Evolutionary conservation across 1,140 invertebrate species (phyloP), one percentile per base, ranked within the genome.

Genomic region (Sminthurides bifidus): DNA sequence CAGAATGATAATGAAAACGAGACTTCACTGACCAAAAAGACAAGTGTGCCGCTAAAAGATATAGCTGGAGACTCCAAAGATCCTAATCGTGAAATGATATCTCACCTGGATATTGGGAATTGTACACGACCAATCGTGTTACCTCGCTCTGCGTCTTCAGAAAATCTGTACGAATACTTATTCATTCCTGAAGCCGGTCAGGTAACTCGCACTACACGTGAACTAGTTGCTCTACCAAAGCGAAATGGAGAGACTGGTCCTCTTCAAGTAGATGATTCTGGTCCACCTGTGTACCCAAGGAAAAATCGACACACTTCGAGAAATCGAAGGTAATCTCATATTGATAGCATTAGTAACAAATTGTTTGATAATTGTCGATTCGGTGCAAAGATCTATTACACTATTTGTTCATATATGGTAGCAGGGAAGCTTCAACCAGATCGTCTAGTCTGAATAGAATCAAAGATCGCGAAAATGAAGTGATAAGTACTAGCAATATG

Each of bases 131-230:
- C n/a, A n/a, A n/a, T n/a, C n/a, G n/a, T 15, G 21, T 31, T 46
- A 19, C 52, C 38, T 15, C 48, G 51, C 14, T 55, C 58, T 24
- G 24, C 35, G 0, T 53, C 54, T 2, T 56, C 59, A 10, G 59
- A 56, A 60, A 60, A 60, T 33, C 43, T 56, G 17, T 60, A 60
- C 33, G 59, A 60, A 27, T 51, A 56, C 23, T 26, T 60, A 43
- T 60, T 53, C 35, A 29, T 44, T 21, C 26, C 48, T 2, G 55
- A 33, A 5, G 27, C 3, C 26, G 37, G 27, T 31, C 2, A 31
- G 1, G 0, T 21, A 14, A 12, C 26, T 33, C 29, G 27, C 15
- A 21, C 27, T 33, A 43, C 48, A 3, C 21, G 23, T 23, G 29
- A 48, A 15, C n/a, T 12, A 19, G 5, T 12, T 31, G 14, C 17